phyloP scores from a whole-genome alignment of 2,888 invertebrate species.

The Lasioglossum morio region DNA sequence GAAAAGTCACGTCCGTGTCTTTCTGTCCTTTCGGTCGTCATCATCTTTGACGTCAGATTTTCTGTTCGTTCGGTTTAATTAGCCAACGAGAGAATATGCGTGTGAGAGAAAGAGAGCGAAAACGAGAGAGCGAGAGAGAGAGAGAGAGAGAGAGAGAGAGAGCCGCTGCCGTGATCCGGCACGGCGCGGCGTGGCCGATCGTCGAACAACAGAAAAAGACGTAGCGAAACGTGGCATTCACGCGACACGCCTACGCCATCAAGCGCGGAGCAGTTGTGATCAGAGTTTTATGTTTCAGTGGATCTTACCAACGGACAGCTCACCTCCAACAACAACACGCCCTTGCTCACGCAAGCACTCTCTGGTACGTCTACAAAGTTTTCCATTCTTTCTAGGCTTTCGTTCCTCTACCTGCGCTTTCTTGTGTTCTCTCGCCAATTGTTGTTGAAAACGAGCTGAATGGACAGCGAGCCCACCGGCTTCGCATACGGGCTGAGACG shows the following conservation, averaged over 20 bases:
- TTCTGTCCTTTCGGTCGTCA: constrained; percentile 46
- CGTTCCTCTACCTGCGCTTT: constrained; percentile 49
- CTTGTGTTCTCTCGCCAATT: constrained; percentile 48
- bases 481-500: neutral
- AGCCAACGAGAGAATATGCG: constrained; percentile 30
- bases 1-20: constrained; percentile 60
- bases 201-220: constrained; percentile 66
- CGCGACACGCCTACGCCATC: constrained; percentile 69
- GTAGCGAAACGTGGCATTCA: constrained; percentile 61
- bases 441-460: neutral
- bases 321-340: constrained; percentile 98
- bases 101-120: neutral
- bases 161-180: neutral
- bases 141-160: neutral
- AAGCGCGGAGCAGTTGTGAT: constrained; percentile 87
- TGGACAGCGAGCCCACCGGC: neutral
- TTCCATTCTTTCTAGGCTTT: constrained; percentile 57
- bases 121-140: neutral
- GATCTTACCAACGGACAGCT: constrained; percentile 98
- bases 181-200: constrained; percentile 71
- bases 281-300: constrained; percentile 91
- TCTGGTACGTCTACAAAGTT: constrained; percentile 90
- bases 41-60: constrained; percentile 49
- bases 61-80: constrained; percentile 33
- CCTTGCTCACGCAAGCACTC: constrained; percentile 97